A percentile compares a stretch with the other conserved stretches of the same genome.
These are phyloP conservation scores for Neoascia interrupta DNA, from an alignment of 2,888 invertebrate species.

Conservation along the genomic window DNA sequence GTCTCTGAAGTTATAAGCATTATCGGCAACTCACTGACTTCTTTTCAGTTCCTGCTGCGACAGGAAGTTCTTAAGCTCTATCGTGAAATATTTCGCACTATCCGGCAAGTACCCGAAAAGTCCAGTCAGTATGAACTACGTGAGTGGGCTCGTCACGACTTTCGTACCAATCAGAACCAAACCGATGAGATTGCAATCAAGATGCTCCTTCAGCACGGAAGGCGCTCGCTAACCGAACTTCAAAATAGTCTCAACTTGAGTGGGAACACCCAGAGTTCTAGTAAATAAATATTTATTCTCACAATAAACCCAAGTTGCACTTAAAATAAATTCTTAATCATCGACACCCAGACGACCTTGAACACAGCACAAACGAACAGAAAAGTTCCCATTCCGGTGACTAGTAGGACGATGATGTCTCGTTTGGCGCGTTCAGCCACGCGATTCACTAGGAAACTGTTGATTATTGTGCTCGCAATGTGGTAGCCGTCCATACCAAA, in stretches of 20 bases:
- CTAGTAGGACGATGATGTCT: slow-evolving; percentile 84
- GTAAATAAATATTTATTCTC: slow-evolving; percentile 63
- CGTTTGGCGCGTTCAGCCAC: slow-evolving; percentile 82
- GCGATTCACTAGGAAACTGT: slow-evolving; percentile 81
- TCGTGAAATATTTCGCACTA: slow-evolving; percentile 85
- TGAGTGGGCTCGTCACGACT: slow-evolving; percentile 88
- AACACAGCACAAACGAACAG: slow-evolving; percentile 84
- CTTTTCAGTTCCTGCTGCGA: slow-evolving; percentile 87
- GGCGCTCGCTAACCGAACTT: slow-evolving; percentile 85
- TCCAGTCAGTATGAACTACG: slow-evolving; percentile 83
- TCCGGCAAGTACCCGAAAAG: slow-evolving; percentile 84
- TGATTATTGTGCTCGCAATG: slow-evolving; percentile 87
- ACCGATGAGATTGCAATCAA: slow-evolving; percentile 88
- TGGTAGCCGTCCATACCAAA: slow-evolving; percentile 96
- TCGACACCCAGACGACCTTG: slow-evolving; percentile 80
- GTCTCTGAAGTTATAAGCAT: background rate
- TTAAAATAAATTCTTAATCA: slow-evolving; percentile 74
- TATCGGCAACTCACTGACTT: background rate
- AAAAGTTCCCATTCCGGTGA: slow-evolving; percentile 87
- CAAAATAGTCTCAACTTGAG: slow-evolving; percentile 84
- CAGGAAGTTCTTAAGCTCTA: slow-evolving; percentile 89
- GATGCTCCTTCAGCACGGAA: slow-evolving; percentile 85
- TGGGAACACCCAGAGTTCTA: slow-evolving; percentile 70
- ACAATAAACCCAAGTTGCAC: background rate
- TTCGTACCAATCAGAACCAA: slow-evolving; percentile 85